Percentiles rank a stretch among this genome's conserved stretches.
Evolutionary conservation across 1,140 invertebrate genomes (phyloP).

Genomic region (Hyles vespertilio): DNA sequence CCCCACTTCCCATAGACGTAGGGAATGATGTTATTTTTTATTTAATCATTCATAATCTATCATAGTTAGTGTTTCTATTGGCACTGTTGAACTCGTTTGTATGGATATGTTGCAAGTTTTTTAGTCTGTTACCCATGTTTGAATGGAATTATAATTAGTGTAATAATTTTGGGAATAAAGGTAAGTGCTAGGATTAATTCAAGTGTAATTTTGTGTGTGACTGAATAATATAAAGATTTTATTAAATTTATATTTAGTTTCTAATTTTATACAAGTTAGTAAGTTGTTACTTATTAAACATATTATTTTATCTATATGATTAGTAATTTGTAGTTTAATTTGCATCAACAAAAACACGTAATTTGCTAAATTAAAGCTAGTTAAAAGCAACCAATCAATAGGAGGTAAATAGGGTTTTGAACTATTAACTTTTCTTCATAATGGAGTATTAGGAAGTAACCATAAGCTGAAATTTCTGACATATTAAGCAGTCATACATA

Average conservation of each 20-base stretch:
- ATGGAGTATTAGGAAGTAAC: no score
- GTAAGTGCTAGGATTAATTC: slow-evolving; percentile 34
- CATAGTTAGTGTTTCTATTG: slow-evolving; percentile 57
- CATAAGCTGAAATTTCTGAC: no score
- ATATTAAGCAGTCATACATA: slow-evolving; percentile 13
- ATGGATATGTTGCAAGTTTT: slow-evolving; percentile 60
- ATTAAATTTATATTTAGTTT: no score
- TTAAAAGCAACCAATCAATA: no score
- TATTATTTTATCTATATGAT: no score
- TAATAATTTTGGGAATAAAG: slow-evolving; percentile 21
- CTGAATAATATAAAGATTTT: slow-evolving; percentile 13
- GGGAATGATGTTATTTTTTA: slow-evolving; percentile 58
- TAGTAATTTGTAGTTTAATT: no score
- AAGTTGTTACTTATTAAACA: no score
- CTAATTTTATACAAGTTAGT: no score
- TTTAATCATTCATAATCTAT: slow-evolving; percentile 52
- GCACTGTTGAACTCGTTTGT: slow-evolving; percentile 60
- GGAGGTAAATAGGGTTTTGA: no score
- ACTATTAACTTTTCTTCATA: no score
- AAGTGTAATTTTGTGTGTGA: slow-evolving; percentile 15
- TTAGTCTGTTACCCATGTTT: slow-evolving; percentile 42
- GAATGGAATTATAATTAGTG: slow-evolving; percentile 19
- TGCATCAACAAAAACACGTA: no score
- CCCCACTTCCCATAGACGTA: slow-evolving; percentile 51
- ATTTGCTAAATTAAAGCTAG: no score